These are phyloP conservation scores for Lepidurus arcticus DNA, from an alignment of 1,140 invertebrate genomes.

Conservation along the genomic window DNA sequence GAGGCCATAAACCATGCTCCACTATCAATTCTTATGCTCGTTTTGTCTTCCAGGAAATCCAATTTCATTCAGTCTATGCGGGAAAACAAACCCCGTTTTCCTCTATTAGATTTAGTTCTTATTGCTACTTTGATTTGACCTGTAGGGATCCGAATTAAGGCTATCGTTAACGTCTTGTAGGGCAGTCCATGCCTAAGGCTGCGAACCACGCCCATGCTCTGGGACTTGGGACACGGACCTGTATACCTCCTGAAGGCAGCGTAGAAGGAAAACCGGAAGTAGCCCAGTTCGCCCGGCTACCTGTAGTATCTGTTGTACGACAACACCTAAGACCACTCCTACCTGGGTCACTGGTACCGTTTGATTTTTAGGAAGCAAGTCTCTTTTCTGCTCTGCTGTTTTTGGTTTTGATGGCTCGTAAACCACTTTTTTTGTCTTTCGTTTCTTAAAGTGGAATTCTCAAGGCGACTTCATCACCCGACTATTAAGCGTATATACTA, in stretches of 20 bases:
- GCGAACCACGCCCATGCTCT: slow-evolving; percentile 16
- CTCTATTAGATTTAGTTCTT: background rate
- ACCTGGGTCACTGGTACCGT: background rate
- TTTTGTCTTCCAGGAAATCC: background rate
- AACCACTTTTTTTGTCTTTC: background rate
- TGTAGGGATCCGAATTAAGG: background rate
- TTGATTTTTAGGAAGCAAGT: background rate
- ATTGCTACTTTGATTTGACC: background rate
- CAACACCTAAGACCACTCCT: background rate
- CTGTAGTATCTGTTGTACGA: background rate
- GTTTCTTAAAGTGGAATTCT: too few species aligned
- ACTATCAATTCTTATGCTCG: too few species aligned
- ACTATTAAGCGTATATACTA: too few species aligned
- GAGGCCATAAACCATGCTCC: too few species aligned
- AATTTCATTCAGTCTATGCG: background rate
- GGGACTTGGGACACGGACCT: background rate
- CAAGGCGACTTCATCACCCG: too few species aligned
- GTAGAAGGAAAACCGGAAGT: slow-evolving; percentile 5
- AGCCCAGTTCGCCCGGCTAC: slow-evolving; percentile 1
- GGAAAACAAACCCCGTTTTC: too few species aligned
- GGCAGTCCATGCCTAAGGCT: slow-evolving; percentile 16
- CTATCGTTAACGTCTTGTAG: slow-evolving; percentile 13
- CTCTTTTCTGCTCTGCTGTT: background rate
- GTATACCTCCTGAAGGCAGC: background rate
- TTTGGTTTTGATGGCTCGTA: background rate